Base-by-base conservation (phyloP, 2,888 invertebrate species). In the Platycheirus rosarum region DNA sequence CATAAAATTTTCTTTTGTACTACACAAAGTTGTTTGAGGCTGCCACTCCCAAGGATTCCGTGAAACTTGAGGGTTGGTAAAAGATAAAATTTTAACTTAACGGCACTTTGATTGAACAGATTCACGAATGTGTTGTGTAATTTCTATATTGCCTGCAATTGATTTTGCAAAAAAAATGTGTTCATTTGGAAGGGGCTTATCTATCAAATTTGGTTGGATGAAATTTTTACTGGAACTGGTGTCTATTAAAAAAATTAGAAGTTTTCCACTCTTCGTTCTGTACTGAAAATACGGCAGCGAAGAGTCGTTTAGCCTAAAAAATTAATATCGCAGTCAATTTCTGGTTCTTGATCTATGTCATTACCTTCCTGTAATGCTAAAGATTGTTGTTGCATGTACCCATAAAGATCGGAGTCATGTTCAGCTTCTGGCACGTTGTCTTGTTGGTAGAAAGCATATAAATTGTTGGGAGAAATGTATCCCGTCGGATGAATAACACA, bases 241-340 rank as follows among this genome's bases (percentile, higher is more conserved):
- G 16, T 73, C 62, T 63, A 16, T 8, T n/a, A n/a, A n/a, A n/a
- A n/a, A n/a, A n/a, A n/a, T n/a, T n/a, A n/a, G n/a, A n/a, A n/a
- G n/a, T n/a, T n/a, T n/a, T n/a, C n/a, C n/a, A n/a, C n/a, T 66
- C 66, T 55, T 55, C 55, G 62, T 44, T 20, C 20, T 42, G 16
- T 20, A 42, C 11, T 63, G 44, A n/a, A 55, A 73, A 26, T 55
- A 73, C 16, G 63, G 53, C 29, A 65, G 46, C 37, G 48, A 55
- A 46, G 48, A 65, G 37, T 23, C 26, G 18, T 20, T 60, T 70
- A 70, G 20, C 4, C 69, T 60, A 57, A 69, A 42, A 69, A 69
- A 57, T 69, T 14, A n/a, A 69, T 48, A 16, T 60, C 69, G 18
- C 29, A 44, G 18, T 48, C 42, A 1, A 16, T 48, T 29, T 60